Evolutionary conservation across 2,113 vertebrate genomes (phyloP).

Genomic region (Cariama cristata): DNA sequence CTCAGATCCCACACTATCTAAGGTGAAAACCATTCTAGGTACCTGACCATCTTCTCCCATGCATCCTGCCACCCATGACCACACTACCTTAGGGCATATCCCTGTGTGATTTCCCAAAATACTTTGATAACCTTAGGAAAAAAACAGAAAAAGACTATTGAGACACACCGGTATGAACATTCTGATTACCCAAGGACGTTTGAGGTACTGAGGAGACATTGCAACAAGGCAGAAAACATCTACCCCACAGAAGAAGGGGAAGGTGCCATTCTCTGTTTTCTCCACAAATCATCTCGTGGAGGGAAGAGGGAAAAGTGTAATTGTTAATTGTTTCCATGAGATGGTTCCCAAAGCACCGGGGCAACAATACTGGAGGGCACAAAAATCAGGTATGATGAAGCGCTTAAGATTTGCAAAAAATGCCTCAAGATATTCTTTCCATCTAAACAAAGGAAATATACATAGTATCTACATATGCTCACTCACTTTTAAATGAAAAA

Average conservation of each 20-base stretch:
- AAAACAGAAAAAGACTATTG: background rate
- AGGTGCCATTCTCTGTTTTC: background rate
- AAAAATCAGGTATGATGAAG: background rate
- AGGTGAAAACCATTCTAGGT: background rate
- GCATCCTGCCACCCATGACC: background rate
- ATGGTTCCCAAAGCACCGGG: fast-evolving
- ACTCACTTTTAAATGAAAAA: background rate
- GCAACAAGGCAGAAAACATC: background rate
- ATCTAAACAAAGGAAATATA: background rate
- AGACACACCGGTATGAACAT: background rate
- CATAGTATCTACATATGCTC: background rate
- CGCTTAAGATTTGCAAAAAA: background rate
- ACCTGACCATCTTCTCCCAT: background rate
- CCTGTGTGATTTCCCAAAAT: background rate
- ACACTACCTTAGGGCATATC: background rate
- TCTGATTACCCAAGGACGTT: background rate
- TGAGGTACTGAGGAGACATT: background rate
- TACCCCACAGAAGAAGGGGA: background rate
- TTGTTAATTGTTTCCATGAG: background rate
- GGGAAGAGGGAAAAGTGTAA: background rate
- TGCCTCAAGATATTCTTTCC: background rate
- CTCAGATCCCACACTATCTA: no score
- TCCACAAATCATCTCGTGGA: background rate
- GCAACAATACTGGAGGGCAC: background rate
- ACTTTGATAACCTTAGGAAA: background rate